phyloP scores from a whole-genome alignment of 2,888 invertebrate species.

The Lycia hirtaria region DNA sequence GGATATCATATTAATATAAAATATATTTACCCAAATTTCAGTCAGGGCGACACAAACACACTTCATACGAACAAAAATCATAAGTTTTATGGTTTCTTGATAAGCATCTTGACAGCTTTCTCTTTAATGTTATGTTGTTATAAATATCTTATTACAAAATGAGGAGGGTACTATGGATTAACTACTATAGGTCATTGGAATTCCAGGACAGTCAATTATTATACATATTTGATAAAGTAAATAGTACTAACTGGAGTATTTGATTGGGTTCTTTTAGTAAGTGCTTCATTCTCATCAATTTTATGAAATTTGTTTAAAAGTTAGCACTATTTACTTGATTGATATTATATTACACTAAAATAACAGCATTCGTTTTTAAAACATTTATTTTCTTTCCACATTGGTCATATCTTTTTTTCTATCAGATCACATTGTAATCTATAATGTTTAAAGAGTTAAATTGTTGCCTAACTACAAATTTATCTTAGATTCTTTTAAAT shows the following conservation, averaged over 20 bases:
- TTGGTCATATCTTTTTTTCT: slow-evolving; percentile 73
- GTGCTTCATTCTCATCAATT: background rate
- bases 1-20: slow-evolving; percentile 74
- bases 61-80: slow-evolving; percentile 72
- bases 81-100: slow-evolving; percentile 70
- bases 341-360: slow-evolving; percentile 52
- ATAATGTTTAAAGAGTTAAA: slow-evolving; percentile 56
- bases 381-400: slow-evolving; percentile 82
- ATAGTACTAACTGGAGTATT: slow-evolving; percentile 9
- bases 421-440: slow-evolving; percentile 70
- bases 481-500: slow-evolving; percentile 28
- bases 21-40: slow-evolving; percentile 82
- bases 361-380: slow-evolving; percentile 71
- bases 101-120: slow-evolving; percentile 85
- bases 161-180: slow-evolving; percentile 25
- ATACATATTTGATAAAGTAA: slow-evolving; percentile 13
- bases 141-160: slow-evolving; percentile 1
- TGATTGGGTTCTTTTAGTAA: background rate
- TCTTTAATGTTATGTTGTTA: slow-evolving; percentile 50
- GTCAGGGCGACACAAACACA: slow-evolving; percentile 83
- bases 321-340: slow-evolving; percentile 52
- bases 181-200: slow-evolving; percentile 24
- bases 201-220: slow-evolving; percentile 5
- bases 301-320: background rate
- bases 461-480: slow-evolving; percentile 61